Percentiles rank a stretch among this genome's conserved stretches.
These are phyloP conservation scores for Pogona vitticeps DNA, from an alignment of 2,113 vertebrate species.

Conservation along the genomic window DNA sequence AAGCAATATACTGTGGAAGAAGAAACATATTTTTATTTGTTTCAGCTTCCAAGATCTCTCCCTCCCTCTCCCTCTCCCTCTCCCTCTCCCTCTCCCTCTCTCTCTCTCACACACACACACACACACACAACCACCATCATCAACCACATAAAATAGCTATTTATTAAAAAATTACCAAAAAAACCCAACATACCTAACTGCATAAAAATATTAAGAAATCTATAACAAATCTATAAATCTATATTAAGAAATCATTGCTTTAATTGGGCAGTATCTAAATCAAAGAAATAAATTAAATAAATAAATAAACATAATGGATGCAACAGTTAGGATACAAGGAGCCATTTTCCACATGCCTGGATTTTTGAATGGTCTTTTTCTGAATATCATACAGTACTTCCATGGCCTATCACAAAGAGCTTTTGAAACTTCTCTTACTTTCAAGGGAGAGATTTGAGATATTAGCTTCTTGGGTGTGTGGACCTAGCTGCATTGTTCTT, in stretches of 20 bases:
- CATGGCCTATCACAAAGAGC: not conserved
- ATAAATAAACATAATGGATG: not conserved
- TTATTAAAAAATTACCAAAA: no score
- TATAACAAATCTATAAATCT: no score
- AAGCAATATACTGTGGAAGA: not conserved
- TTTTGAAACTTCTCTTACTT: not conserved
- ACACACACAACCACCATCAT: not conserved
- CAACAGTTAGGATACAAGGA: not conserved
- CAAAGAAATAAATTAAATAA: no score
- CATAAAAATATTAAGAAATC: no score
- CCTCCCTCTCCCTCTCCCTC: no score
- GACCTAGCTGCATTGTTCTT: not conserved
- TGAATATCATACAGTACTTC: not conserved
- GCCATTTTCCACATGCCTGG: not conserved
- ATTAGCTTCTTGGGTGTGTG: not conserved
- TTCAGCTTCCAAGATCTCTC: no score
- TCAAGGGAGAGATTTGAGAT: not conserved
- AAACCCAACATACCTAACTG: conserved; percentile 24
- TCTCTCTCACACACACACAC: not conserved
- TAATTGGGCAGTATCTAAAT: no score
- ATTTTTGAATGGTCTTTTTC: no score
- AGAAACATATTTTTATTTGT: no score
- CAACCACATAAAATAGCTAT: not conserved
- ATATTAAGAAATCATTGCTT: no score
- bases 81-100: no score